Percentiles rank a stretch among this genome's conserved stretches.
Evolutionary conservation across 64 coral and sea anemone genomes (phyloP).

Genomic region (Trachythela sp.): DNA sequence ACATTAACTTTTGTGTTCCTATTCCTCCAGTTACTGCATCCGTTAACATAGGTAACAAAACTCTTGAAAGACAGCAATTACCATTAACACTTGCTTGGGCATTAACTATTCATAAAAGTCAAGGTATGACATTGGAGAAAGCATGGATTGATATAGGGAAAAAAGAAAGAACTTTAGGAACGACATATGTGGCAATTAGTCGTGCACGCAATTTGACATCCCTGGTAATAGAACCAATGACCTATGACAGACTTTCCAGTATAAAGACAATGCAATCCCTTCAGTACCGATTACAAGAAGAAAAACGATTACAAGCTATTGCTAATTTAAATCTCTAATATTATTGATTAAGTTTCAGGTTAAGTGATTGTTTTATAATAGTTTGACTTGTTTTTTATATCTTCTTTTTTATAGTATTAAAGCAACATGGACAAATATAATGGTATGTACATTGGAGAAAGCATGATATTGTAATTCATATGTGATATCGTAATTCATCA

Average conservation of each 20-base stretch:
- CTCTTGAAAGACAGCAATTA: background rate
- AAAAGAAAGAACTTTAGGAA: slow-evolving; percentile 15
- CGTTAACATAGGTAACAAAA: slow-evolving; percentile 11
- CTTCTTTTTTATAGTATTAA: background rate
- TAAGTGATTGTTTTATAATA: slow-evolving; percentile 9
- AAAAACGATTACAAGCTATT: slow-evolving; percentile 6
- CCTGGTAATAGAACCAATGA: background rate
- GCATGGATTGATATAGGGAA: no score
- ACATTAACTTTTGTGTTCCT: slow-evolving; percentile 7
- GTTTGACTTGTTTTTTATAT: no score
- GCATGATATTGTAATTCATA: background rate
- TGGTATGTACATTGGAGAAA: background rate
- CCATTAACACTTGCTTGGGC: background rate
- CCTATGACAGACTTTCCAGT: background rate
- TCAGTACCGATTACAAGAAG: background rate
- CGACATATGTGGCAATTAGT: background rate
- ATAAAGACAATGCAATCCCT: slow-evolving; percentile 1
- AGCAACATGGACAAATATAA: background rate
- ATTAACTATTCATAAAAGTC: slow-evolving; percentile 3
- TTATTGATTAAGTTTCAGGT: slow-evolving; percentile 11
- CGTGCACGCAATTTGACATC: slow-evolving; percentile 2
- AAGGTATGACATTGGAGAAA: no score
- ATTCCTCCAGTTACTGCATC: background rate
- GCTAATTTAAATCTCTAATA: slow-evolving; percentile 13
- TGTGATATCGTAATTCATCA: background rate